These are phyloP conservation scores for Actinia tenebrosa DNA, from an alignment of 64 coral and sea anemone species.

Conservation along the genomic window DNA sequence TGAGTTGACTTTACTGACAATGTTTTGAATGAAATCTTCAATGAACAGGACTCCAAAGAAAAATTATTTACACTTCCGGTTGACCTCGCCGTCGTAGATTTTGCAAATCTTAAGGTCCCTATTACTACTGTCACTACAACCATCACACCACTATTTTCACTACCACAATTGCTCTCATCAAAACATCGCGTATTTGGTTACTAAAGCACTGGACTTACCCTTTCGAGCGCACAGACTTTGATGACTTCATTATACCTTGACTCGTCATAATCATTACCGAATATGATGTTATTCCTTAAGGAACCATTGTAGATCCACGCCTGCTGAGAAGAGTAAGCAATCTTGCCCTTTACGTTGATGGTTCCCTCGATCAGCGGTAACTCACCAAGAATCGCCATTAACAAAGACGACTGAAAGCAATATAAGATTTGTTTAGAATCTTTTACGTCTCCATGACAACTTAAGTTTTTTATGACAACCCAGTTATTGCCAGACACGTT, in stretches of 20 bases:
- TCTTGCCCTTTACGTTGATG: conserved; percentile 69
- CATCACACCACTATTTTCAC: no score
- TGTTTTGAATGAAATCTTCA: no score
- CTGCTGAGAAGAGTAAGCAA: conserved; percentile 85
- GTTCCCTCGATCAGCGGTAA: conserved; percentile 58
- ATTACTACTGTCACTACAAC: no score
- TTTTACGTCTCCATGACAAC: background rate
- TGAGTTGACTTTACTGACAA: no score
- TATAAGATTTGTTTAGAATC: background rate
- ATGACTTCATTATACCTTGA: conserved; percentile 75
- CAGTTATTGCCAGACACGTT: background rate
- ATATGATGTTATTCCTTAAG: conserved; percentile 69
- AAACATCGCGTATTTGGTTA: no score
- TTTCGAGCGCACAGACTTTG: conserved; percentile 72
- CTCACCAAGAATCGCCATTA: conserved; percentile 82
- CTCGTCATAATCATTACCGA: conserved; percentile 80
- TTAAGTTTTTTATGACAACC: background rate
- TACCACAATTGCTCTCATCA: no score
- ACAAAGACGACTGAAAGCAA: conserved; percentile 50
- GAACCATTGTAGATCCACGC: conserved; percentile 88
- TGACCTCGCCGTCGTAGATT: no score
- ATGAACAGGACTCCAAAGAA: no score
- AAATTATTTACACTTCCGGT: no score
- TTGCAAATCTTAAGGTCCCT: no score
- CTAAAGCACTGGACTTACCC: conserved; percentile 9